Evolutionary conservation across 2,888 invertebrate species (phyloP), one percentile per base, ranked within the genome.

Genomic region (Prosopocoilus inquinatus): DNA sequence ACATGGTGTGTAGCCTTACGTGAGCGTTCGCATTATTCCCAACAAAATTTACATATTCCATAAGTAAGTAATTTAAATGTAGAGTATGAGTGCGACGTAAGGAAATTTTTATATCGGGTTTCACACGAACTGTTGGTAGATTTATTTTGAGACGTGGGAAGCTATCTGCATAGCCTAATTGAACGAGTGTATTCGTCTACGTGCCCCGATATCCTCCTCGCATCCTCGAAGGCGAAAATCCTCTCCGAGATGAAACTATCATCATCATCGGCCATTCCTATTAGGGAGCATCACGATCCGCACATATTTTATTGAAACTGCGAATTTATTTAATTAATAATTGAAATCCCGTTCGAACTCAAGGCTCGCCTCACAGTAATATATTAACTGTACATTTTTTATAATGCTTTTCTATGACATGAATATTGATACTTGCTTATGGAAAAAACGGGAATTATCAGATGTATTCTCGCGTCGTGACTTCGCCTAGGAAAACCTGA

Each of bases 91-190:
- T 13, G 11, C 38, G 38, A 38, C 7, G 20, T 28, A 28, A 4
- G 20, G 20, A 28, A 2, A 38, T 7, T 38, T 38, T 38, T 38
- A 38, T 38, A 38, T 38, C 38, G 38, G 38, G 13, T 38, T 38
- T 38, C 38, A 38, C 38, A 7, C 38, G 38, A 34, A 34, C 8
- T 34, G 35, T n/a, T 8, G n/a, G 35, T 34, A n/a, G n/a, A 38
- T 38, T 38, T 38, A 38, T 38, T 38, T 38, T 4, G 38, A 38
- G 20, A 38, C 38, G 38, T 38, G 38, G 38, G 38, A 38, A 38
- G 38, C 12, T 13, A 38, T 38, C 38, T 38, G 38, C 38, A 38
- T 38, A 38, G 11, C 12, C 38, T 38, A 38, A 38, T 38, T 38
- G 38, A 38, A 38, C 7, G 38, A 12, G 38, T 38, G 38, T 7